A percentile compares a stretch with the other conserved stretches of the same genome.
phyloP scores from a whole-genome alignment of 2,113 vertebrate genomes.

The Oncorhynchus clarkii region DNA sequence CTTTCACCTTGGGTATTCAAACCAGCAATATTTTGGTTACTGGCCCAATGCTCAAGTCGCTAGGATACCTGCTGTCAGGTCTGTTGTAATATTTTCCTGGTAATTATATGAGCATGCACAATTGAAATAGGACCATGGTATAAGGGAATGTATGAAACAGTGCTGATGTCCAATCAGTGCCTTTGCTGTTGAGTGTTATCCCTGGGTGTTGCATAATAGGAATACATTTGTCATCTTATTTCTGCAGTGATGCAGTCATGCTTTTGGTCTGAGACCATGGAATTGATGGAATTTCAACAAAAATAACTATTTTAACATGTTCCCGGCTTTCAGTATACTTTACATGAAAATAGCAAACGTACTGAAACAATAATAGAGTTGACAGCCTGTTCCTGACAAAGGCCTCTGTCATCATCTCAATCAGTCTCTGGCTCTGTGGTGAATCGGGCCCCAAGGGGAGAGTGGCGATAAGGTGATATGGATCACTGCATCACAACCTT shows the following conservation, averaged over 20 bases:
- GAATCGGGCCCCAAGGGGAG: slow-evolving; percentile 41
- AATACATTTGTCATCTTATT: no score
- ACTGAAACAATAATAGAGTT: neutral
- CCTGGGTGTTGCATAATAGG: no score
- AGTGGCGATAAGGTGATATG: slow-evolving; percentile 62
- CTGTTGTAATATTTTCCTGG: no score
- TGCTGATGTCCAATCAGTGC: no score
- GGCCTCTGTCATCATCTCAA: slow-evolving; percentile 51
- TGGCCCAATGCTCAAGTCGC: no score
- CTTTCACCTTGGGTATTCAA: neutral
- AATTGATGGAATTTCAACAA: neutral
- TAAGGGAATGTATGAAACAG: no score
- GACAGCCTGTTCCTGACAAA: slow-evolving; percentile 6
- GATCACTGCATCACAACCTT: slow-evolving; percentile 63
- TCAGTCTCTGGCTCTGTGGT: slow-evolving; percentile 45
- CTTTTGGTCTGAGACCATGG: neutral
- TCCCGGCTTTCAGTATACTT: neutral
- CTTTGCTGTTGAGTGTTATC: no score
- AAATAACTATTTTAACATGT: neutral
- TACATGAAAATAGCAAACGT: neutral
- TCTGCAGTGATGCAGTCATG: neutral
- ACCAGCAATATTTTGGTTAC: no score
- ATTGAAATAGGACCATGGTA: no score
- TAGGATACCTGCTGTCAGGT: no score
- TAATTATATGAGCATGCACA: no score